A percentile compares a stretch with the other conserved stretches of the same genome.
phyloP scores from a whole-genome alignment of 2,888 invertebrate genomes.

The Blomia tropicalis region DNA sequence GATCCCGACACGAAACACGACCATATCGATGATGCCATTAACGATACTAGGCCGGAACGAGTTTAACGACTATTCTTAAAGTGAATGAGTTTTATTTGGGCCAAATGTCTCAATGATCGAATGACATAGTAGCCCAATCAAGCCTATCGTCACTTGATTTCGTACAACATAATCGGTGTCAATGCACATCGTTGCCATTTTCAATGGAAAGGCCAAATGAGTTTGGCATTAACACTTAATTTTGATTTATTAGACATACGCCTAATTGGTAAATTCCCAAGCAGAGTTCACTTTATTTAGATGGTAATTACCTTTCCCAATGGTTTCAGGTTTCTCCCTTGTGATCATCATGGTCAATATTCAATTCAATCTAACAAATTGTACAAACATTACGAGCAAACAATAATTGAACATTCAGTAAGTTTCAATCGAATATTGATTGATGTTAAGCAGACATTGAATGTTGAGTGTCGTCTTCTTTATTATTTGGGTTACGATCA shows the following conservation, averaged over 20 bases:
- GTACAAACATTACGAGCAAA: no score
- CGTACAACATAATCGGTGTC: not conserved
- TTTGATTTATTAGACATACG: constrained; percentile 8
- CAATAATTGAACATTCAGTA: no score
- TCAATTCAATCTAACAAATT: no score
- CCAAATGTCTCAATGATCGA: constrained; percentile 4
- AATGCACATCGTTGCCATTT: not conserved
- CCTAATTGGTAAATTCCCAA: no score
- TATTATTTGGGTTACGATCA: no score
- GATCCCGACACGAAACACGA: not conserved
- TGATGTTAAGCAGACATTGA: no score
- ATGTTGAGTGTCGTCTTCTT: no score
- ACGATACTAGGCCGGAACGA: not conserved
- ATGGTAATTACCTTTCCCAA: no score
- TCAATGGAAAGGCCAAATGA: not conserved
- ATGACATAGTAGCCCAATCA: constrained; percentile 10
- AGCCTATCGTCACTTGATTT: not conserved
- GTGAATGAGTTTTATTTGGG: not conserved
- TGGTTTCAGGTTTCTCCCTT: no score
- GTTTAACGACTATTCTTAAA: not conserved
- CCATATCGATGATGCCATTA: constrained; percentile 11
- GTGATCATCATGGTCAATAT: no score
- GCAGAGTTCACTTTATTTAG: no score
- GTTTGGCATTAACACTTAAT: not conserved
- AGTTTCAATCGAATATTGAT: no score